Evolutionary conservation across 2,797 vertebrate species (phyloP).

Genomic region (Anniella stebbinsi): DNA sequence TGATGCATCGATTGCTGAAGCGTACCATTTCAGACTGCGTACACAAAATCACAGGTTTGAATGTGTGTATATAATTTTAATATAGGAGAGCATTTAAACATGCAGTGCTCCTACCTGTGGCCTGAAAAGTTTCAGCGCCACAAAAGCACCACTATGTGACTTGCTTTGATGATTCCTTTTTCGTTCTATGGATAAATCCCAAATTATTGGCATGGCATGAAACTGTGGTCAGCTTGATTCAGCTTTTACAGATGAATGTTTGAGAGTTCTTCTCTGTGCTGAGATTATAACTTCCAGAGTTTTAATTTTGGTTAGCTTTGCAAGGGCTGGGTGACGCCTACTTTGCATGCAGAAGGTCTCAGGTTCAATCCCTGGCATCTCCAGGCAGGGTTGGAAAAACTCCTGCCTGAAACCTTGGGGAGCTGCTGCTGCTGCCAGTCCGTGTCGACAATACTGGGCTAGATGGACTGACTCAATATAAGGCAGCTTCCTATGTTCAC

Average conservation of each 20-base stretch:
- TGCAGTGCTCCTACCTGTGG: background rate
- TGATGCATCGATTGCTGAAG: background rate
- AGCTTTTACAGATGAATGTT: background rate
- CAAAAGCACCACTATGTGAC: background rate
- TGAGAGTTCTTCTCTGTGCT: background rate
- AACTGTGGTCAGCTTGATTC: background rate
- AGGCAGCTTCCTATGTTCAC: no score
- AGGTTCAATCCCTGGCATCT: no score
- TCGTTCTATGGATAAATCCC: background rate
- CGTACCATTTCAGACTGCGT: background rate
- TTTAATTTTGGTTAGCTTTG: background rate
- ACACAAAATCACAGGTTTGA: background rate
- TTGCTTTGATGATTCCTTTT: background rate
- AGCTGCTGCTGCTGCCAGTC: no score
- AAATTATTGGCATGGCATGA: background rate
- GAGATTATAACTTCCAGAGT: background rate
- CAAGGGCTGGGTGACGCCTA: background rate
- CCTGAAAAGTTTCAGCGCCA: background rate
- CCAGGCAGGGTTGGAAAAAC: no score
- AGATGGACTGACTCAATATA: no score
- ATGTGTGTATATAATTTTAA: background rate
- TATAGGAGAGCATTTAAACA: background rate
- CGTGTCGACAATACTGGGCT: no score
- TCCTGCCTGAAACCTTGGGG: no score
- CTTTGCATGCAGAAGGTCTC: no score